A percentile compares a stretch with the other conserved stretches of the same genome.
Evolutionary conservation across 2,797 vertebrate species (phyloP).

Genomic region (Sciurus carolinensis): DNA sequence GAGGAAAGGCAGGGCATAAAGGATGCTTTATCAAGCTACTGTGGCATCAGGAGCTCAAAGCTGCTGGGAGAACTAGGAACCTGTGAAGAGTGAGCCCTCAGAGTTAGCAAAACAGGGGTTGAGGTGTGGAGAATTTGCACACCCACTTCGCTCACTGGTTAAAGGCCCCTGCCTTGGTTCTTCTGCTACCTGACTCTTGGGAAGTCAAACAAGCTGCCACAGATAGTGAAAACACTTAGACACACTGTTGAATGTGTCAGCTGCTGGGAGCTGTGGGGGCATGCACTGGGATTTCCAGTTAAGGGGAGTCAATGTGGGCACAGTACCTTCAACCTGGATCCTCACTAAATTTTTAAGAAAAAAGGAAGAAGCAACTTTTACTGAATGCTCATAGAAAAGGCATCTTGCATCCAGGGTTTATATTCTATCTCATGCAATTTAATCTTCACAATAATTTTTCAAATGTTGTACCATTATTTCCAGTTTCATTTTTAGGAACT

Average conservation of each 20-base stretch:
- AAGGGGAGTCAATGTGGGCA: rapidly evolving
- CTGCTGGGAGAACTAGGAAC: background rate
- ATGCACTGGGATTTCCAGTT: rapidly evolving
- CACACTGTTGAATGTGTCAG: background rate
- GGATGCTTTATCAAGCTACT: background rate
- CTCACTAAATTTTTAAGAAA: background rate
- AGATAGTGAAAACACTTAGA: rapidly evolving
- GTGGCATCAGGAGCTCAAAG: background rate
- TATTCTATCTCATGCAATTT: background rate
- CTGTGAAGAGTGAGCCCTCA: background rate
- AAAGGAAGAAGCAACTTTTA: background rate
- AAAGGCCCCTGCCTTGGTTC: background rate
- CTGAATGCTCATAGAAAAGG: background rate
- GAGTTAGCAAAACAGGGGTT: background rate
- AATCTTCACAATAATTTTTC: background rate
- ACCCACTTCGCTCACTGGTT: background rate
- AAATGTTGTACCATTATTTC: background rate
- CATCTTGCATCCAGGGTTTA: too few species aligned
- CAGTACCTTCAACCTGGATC: background rate
- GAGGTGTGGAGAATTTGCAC: background rate
- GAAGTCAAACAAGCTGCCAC: background rate
- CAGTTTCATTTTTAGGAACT: background rate
- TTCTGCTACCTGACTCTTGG: background rate
- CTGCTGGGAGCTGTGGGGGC: background rate
- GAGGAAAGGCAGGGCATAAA: background rate